Base-by-base conservation (phyloP, 2,888 invertebrate species). In the Drosophila incognita region DNA sequence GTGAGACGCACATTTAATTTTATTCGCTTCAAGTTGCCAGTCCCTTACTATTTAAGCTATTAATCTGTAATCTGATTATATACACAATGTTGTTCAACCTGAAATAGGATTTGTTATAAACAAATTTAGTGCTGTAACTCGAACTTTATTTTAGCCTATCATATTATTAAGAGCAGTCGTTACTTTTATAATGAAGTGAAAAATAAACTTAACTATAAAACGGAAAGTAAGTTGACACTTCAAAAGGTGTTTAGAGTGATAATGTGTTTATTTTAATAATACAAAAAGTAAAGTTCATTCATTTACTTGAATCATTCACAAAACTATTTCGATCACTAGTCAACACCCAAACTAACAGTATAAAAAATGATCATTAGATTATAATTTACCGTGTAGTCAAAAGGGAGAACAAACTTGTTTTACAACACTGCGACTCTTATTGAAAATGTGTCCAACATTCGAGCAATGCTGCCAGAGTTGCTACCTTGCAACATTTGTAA, bases 381-480 rank as follows among this genome's bases (percentile, higher is more conserved):
- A 27, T 24, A 15, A 15, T 15, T 24, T 46, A 15, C 21, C 15
- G 15, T 24, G 24, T 24, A 15, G 4, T 21, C 21, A 8, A 24
- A 46, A 21, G 8, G 15, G 15, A 24, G 46, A 11, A 6, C 15
- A 24, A 27, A 33, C 24, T 11, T 4, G 1, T 18, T 72, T 60
- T 31, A 18, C 67, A 75, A 67, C 75, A 77, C 77, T 75, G 60
- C 18, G 13, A 24, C 18, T 1, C 7, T 29, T 33, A 33, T 10
- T 31, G 10, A 31, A 31, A 31, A 31, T 10, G 31, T 10, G 31
- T 2, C 2, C 31, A 31, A 31, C 8, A 8, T 31, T 31, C 31
- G 18, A 59, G 52, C 29, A 4, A 29, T 5, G n/a, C 36, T 33
- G 33, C 49, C 49, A 56, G 56, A 18, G 49, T 49, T 56, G 35